Evolutionary conservation across 2,113 vertebrate species (phyloP), one percentile per base, ranked within the genome.

Genomic region (Platysteira castanea): DNA sequence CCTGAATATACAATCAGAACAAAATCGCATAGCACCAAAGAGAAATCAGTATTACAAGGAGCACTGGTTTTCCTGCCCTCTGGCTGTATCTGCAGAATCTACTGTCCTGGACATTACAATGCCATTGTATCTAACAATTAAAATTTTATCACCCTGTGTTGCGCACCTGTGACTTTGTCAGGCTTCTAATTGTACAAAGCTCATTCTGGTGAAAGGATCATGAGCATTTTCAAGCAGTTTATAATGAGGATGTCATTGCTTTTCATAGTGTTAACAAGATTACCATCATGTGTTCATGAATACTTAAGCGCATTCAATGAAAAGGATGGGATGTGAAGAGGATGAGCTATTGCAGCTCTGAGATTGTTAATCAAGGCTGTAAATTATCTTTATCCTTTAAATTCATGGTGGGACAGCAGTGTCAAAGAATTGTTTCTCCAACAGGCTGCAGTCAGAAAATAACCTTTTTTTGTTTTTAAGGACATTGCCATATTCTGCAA

Each of bases 211-310:
- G 97, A 97, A 97, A 98, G 96, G 95, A 96, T 97, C 94, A 95
- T 95, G 94, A 97, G 86, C 92, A 95, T 97, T 98, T 98, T 93
- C 94, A 97, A 97, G 96, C 91, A 94, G 93, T 96, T 98, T 87
- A 73, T 97, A 98, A 97, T 84, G 96, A 97, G 93, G 95, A 97
- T 97, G 95, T 97, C 95, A 93, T 97, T 97, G 95, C 94, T 95
- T 97, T 97, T 97, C 96, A 96, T 94, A 93, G 95, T 96, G 97
- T 97, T 98, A 98, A 97, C 92, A 97, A 97, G 97, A 97, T 97
- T 95, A 90, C 93, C 82, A 91, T 97, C 96, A 90, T 88, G 68
- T 96, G 90, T 96, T 98, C 97, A 96, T 96, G 96, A 98, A 97
- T 97, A 95, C 94, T 96, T 97, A 93, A 97, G 90, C 89, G 94